Evolutionary conservation across 2,113 vertebrate genomes (phyloP).

Genomic region (Tyrannus savana): DNA sequence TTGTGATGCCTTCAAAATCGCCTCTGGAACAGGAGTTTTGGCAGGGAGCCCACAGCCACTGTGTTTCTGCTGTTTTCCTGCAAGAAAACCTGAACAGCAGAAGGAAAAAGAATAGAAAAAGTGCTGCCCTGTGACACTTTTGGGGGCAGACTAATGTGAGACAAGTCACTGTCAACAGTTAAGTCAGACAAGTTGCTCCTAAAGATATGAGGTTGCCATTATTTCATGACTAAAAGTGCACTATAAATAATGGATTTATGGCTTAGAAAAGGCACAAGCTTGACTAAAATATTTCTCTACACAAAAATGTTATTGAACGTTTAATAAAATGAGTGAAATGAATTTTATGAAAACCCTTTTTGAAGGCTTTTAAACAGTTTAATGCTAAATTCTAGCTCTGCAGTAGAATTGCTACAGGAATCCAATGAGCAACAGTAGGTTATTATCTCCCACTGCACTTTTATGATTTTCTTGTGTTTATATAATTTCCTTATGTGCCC

Average conservation of each 20-base stretch:
- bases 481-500: background rate
- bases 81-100: background rate
- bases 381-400: background rate
- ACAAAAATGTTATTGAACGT: background rate
- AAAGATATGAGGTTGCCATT: background rate
- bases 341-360: background rate
- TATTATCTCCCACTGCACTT: background rate
- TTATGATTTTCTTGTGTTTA: background rate
- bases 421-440: background rate
- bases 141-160: background rate
- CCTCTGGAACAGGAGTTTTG: background rate
- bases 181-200: background rate
- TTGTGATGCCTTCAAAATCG: background rate
- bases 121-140: background rate
- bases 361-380: background rate
- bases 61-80: background rate
- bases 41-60: background rate
- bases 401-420: background rate
- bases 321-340: background rate
- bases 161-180: background rate
- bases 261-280: background rate
- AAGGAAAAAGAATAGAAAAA: background rate
- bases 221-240: background rate
- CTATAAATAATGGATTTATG: background rate
- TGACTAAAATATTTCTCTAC: background rate